Evolutionary conservation across 1,140 invertebrate genomes (phyloP), one percentile per base, ranked within the genome.

Genomic region (Scaptomyza pallida): DNA sequence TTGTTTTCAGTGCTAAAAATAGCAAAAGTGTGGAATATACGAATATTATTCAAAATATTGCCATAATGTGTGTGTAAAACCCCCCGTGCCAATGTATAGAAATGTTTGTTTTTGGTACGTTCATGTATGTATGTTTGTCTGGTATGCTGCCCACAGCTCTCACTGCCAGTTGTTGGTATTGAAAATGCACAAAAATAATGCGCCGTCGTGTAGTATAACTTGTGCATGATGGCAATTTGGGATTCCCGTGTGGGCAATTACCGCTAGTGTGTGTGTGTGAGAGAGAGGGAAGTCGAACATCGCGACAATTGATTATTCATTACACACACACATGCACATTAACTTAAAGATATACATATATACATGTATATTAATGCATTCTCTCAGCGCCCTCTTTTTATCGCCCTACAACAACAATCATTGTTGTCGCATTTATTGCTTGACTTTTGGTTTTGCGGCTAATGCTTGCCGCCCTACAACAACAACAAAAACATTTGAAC

Each of bases 221-320:
- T 77, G 59, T 56, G 19, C 37, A 55, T 43, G 35, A 76, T 67
- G 72, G 72, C 59, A 71, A 70, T 73, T 82, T 82, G 82, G 82
- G 81, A 88, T 82, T 86, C 82, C 81, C 81, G 63, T 74, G 77
- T 78, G 78, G 82, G 77, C 72, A 78, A 88, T 86, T 88, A 81
- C 78, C 78, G 26, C 12, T 6, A 30, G 0, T 26, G 12, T 10
- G 16, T 37, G 15, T 30, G 19, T 15, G 15, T 16, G 44, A 50
- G 26, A 23, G 51, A 45, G 63, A 57, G 17, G 33, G n/a, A n/a
- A 2, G 17, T 19, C 23, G 10, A 17, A 33, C 12, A 43, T 73
- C 40, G 63, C 56, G 73, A 44, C 81, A 86, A 85, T 85, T 85
- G 80, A 85, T 85, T 85, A 86, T 85, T 85, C 73, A 81, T 83